Conservation (phyloP, 1,140 invertebrate species). For the Batillaria attramentaria region DNA sequence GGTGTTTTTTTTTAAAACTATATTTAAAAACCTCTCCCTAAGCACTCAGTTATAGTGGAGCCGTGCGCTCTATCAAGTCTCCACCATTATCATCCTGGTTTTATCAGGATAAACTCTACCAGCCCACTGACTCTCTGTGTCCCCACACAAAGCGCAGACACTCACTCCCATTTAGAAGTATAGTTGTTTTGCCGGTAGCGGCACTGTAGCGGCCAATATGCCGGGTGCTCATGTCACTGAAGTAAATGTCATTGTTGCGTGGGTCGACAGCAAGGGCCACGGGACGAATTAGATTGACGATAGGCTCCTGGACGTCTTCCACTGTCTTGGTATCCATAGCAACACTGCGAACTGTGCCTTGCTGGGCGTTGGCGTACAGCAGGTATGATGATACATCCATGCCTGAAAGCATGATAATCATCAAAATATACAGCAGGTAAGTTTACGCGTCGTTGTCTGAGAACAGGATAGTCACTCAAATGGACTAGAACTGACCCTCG, state of each 20-base stretch:
- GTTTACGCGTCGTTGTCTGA: too few species aligned
- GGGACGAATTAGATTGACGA: constrained; percentile 77
- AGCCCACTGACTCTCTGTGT: too few species aligned
- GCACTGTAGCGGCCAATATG: constrained; percentile 32
- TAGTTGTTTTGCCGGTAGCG: neutral
- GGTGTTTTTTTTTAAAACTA: too few species aligned
- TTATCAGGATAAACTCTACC: too few species aligned
- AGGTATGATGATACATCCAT: constrained; percentile 76
- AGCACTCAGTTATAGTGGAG: too few species aligned
- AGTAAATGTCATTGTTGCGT: constrained; percentile 79
- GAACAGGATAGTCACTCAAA: too few species aligned
- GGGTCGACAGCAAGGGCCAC: constrained; percentile 81
- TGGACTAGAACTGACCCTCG: too few species aligned
- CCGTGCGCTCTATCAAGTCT: too few species aligned
- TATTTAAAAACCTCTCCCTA: too few species aligned
- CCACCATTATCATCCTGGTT: too few species aligned
- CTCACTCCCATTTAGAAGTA: neutral
- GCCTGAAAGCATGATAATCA: constrained; percentile 64
- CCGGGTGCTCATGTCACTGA: constrained; percentile 58
- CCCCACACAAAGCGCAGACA: too few species aligned
- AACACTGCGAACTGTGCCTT: constrained; percentile 78
- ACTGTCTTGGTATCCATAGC: constrained; percentile 49
- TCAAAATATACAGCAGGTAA: neutral
- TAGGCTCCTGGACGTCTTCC: constrained; percentile 77
- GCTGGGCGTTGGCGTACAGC: constrained; percentile 77